Conservation (phyloP, 1,140 invertebrate species). For the Oppia nitens region DNA sequence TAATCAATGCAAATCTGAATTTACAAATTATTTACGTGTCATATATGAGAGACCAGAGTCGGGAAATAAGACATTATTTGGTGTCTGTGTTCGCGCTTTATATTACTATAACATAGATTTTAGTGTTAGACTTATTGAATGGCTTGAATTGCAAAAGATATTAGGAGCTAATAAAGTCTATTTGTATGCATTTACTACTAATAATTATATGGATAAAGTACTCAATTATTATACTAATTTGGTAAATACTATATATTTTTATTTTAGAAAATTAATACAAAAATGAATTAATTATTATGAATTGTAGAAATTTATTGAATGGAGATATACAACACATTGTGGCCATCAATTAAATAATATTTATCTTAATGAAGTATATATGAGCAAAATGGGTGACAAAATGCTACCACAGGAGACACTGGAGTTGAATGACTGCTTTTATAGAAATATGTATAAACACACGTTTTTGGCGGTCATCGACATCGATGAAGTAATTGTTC, state of each 20-base stretch:
- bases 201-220: conserved; percentile 33
- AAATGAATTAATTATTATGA: no score
- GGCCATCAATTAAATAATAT: background rate
- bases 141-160: conserved; percentile 44
- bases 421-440: conserved; percentile 29
- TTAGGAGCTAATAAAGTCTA: conserved; percentile 44
- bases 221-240: conserved; percentile 36
- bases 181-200: conserved; percentile 42
- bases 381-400: background rate
- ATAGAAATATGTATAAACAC: conserved; percentile 25
- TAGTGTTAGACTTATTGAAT: conserved; percentile 40
- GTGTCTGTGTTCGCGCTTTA: conserved; percentile 50
- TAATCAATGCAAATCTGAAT: no score
- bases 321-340: background rate
- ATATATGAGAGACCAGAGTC: no score
- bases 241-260: no score
- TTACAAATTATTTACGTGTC: no score
- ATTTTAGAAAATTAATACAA: no score
- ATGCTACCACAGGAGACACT: conserved; percentile 7
- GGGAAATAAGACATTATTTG: no score
- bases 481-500: conserved; percentile 30
- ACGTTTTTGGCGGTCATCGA: conserved; percentile 27
- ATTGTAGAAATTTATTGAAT: background rate
- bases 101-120: conserved; percentile 40
- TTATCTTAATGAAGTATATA: background rate